Conservation (phyloP, 1,140 invertebrate genomes). For the Schmidtea mediterranea region DNA sequence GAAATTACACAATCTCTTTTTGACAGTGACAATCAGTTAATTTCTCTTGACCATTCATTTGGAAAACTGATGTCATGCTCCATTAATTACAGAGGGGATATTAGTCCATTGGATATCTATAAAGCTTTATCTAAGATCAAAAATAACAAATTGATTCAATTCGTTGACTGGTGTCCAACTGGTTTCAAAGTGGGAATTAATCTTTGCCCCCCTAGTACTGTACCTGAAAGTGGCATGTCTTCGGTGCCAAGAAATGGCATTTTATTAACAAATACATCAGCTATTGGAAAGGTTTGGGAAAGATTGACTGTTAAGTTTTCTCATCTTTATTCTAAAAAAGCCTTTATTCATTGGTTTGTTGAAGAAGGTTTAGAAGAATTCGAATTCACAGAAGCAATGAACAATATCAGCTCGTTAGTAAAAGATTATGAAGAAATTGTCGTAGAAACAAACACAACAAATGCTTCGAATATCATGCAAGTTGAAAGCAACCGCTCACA, state of each 20-base stretch:
- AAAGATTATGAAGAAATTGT: neutral
- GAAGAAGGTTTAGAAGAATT: neutral
- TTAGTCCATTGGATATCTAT: slow-evolving; percentile 45
- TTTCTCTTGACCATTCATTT: slow-evolving; percentile 37
- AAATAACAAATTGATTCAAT: slow-evolving; percentile 35
- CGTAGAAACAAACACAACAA: neutral
- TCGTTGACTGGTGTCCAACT: slow-evolving; percentile 53
- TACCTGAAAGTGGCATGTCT: slow-evolving; percentile 17
- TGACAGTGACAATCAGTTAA: slow-evolving; percentile 38
- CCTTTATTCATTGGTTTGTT: neutral
- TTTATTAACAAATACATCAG: neutral
- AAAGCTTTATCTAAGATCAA: slow-evolving; percentile 52
- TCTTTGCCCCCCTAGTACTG: slow-evolving; percentile 15
- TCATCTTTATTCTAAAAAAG: neutral
- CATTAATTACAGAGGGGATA: slow-evolving; percentile 9
- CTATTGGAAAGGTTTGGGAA: neutral
- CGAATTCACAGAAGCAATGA: neutral
- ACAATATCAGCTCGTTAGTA: neutral
- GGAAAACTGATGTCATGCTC: slow-evolving; percentile 27
- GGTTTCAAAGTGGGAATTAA: slow-evolving; percentile 36
- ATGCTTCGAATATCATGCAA: no score
- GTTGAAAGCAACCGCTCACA: no score
- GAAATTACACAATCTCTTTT: slow-evolving; percentile 32
- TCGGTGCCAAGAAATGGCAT: slow-evolving; percentile 25
- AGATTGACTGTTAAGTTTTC: neutral